Evolutionary conservation across 2,113 vertebrate species (phyloP), one percentile per base, ranked within the genome.

Genomic region (Pedetes capensis): DNA sequence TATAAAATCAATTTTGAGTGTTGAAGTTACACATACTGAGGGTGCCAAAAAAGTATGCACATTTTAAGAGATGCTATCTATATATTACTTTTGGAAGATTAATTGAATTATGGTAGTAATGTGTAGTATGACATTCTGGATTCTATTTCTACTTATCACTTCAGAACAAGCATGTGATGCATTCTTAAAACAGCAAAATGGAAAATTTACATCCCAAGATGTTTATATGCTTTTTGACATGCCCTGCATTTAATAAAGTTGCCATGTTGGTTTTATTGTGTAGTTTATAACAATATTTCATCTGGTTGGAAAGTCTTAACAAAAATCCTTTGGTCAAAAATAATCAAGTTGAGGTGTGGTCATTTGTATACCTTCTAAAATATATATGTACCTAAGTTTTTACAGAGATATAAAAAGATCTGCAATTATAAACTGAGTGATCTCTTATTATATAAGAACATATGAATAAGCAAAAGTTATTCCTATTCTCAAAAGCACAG

Each of bases 321-420:
- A 44, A 61, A 44, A 93, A 59, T n/a, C 39, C 53, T 34, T 64
- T 29, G 49, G 53, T 29, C 29, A 61, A 96, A 89, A 39, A 17
- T 34, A 68, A 16, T 76, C 53, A 68, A 68, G 22, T 55, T 74
- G 44, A 94, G 68, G 17, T 66, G 57, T 66, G n/a, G n/a, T 37
- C 29, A 86, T 68, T 61, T 63, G 4, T 87, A 34, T 81, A 55
- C 25, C 57, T 81, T 90, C 39, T 90, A 76, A 95, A 94, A 87
- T 61, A n/a, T 66, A 9, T 84, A 27, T 63, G 44, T 75, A 32
- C 22, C 69, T 61, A 79, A 42, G 11, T 75, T 71, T 57, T 85
- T 93, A 83, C 23, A 55, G 39, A 78, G 13, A 63, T 51, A 20
- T 57, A 11, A 39, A 88, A 74, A 88, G 34, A 87, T 75, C 14